Conservation (phyloP, 2,797 vertebrate species). For the Smutsia gigantea region DNA sequence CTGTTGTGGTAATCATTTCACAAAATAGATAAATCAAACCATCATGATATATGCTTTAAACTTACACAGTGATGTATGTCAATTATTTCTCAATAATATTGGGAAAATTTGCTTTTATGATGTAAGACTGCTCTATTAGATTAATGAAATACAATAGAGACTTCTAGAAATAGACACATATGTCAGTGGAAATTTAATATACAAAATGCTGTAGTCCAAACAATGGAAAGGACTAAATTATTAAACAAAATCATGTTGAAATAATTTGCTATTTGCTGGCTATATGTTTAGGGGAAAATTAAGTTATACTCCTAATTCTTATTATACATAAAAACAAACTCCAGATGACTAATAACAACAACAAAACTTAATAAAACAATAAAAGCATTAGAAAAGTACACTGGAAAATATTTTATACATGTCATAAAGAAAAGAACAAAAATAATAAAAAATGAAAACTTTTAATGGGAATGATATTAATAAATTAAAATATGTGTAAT, state of each 20-base stretch:
- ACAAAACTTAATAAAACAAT: background rate
- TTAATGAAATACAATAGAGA: background rate
- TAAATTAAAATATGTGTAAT: background rate
- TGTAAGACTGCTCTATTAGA: background rate
- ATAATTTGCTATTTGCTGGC: background rate
- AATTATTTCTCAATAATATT: background rate
- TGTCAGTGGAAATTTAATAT: slow-evolving; percentile 14
- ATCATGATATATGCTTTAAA: background rate
- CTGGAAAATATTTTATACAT: background rate
- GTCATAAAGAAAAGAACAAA: slow-evolving; percentile 15
- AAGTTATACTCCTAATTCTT: slow-evolving; percentile 11
- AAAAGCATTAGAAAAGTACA: background rate
- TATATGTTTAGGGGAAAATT: background rate
- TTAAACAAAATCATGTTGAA: slow-evolving; percentile 20
- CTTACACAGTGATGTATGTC: background rate
- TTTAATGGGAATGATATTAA: background rate
- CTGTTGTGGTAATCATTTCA: background rate
- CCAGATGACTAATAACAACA: background rate
- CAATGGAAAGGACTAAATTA: background rate
- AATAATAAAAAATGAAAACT: slow-evolving; percentile 14
- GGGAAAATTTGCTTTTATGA: background rate
- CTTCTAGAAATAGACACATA: background rate
- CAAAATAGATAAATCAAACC: background rate
- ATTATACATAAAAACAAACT: background rate
- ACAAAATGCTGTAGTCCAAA: slow-evolving; percentile 1